phyloP scores from a whole-genome alignment of 2,113 vertebrate species.

The Neofelis nebulosa region DNA sequence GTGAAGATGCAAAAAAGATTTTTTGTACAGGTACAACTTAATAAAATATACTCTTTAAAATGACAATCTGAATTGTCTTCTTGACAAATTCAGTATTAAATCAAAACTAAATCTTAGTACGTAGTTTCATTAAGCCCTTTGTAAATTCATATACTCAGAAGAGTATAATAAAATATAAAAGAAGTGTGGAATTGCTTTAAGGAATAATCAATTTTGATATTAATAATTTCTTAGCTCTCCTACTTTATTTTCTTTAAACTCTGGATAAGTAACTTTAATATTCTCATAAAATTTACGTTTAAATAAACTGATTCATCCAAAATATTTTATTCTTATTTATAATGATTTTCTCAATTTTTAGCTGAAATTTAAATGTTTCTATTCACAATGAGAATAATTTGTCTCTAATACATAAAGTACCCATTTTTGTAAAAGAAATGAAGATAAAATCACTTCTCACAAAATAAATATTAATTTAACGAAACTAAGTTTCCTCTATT shows the following conservation, averaged over 20 bases:
- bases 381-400: slow-evolving; percentile 34
- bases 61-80: background rate
- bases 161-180: slow-evolving; percentile 11
- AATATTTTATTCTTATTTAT: slow-evolving; percentile 47
- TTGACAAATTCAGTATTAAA: background rate
- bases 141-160: background rate
- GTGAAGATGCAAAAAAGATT: background rate
- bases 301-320: slow-evolving; percentile 56
- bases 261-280: slow-evolving; percentile 1
- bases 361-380: slow-evolving; percentile 32
- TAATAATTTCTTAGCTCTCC: slow-evolving; percentile 11
- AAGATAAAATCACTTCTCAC: slow-evolving; percentile 47
- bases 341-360: slow-evolving; percentile 50
- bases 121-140: slow-evolving; percentile 23
- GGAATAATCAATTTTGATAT: slow-evolving; percentile 30
- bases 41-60: slow-evolving; percentile 37
- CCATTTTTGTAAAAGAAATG: slow-evolving; percentile 43
- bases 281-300: slow-evolving; percentile 46
- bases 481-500: slow-evolving; percentile 28
- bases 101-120: slow-evolving; percentile 30
- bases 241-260: slow-evolving; percentile 37
- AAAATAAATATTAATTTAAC: slow-evolving; percentile 49
- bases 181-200: background rate
- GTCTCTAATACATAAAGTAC: background rate
- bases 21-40: slow-evolving; percentile 12